Evolutionary conservation across 2,113 vertebrate species (phyloP).

Genomic region (Gnathonemus echidnorhynchus): DNA sequence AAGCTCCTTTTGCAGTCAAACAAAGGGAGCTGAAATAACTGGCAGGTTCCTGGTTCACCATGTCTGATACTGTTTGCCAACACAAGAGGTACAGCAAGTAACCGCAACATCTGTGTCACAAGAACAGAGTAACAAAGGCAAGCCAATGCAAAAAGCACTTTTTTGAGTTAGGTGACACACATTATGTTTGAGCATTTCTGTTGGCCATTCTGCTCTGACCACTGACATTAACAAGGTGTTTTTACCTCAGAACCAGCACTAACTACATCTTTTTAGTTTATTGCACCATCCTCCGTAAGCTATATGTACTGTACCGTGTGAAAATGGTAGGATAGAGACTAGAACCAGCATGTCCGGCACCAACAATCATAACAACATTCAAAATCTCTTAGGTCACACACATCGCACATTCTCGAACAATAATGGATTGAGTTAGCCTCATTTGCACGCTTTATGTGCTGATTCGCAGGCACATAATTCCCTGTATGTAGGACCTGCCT

Average conservation of each 20-base stretch:
- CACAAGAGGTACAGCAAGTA: neutral
- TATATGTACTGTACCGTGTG: neutral
- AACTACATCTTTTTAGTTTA: neutral
- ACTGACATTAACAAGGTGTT: neutral
- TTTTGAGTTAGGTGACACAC: neutral
- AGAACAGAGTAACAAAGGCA: neutral
- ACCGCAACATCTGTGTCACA: neutral
- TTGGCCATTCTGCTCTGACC: neutral
- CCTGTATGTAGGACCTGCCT: neutral
- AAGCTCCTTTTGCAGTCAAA: neutral
- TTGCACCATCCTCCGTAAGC: neutral
- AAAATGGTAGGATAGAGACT: neutral
- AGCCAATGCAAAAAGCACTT: neutral
- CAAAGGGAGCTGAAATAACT: neutral
- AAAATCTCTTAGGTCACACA: neutral
- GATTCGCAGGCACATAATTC: neutral
- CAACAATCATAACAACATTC: neutral
- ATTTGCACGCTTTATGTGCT: neutral
- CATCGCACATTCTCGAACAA: neutral
- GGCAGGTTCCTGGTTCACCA: neutral
- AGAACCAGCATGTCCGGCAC: neutral
- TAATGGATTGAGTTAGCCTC: neutral
- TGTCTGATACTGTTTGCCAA: neutral
- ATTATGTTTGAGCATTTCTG: neutral
- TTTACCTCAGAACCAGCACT: neutral